Base-by-base conservation (phyloP, 2,888 invertebrate species). In the Petrophora chlorosata region DNA sequence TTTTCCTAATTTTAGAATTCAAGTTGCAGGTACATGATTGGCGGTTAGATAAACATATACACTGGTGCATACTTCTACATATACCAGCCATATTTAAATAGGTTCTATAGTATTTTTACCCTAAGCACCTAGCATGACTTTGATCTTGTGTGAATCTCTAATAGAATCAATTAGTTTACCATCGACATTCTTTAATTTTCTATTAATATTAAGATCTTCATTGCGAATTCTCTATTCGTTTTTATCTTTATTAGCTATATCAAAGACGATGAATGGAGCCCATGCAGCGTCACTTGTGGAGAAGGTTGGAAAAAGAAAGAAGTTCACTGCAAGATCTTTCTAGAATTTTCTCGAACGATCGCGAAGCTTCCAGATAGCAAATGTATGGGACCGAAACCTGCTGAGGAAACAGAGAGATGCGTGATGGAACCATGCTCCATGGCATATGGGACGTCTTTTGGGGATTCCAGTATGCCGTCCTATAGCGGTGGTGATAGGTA, bases 271-370 rank as follows among this genome's bases (percentile, higher is more conserved):
- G 95, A 96, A 41, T 99, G 98, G 98, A 94, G 97, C 1, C 93
- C 95, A 0, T 99, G 99, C 89, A 97, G 96, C 66, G 95, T 95
- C 0, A 94, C 95, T 0, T 98, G 99, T 76, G 98, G 98, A 0
- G 95, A 96, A 76, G 99, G 98, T 0, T 91, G 95, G 63, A 92
- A 95, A n/a, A 94, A 94, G 57, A 93, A 98, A 19, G 93, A 94
- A 65, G 98, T 98, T n/a, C 94, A 95, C 65, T 99, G 99, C 89
- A 97, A 97, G 90, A 98, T 98, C 67, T 98, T 96, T 84, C 90
- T 98, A 53, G 97, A 97, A 80, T 98, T 97, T 82, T 96, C 97
- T 46, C 92, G 95, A 61, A 97, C 97, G 0, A 94, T 97, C 40
- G 97, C 96, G 3, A 96, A 95, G 61, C 90, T 98, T 5, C 97